Evolutionary conservation across 2,888 invertebrate species (phyloP).

Genomic region (Parthenolecanium corni): DNA sequence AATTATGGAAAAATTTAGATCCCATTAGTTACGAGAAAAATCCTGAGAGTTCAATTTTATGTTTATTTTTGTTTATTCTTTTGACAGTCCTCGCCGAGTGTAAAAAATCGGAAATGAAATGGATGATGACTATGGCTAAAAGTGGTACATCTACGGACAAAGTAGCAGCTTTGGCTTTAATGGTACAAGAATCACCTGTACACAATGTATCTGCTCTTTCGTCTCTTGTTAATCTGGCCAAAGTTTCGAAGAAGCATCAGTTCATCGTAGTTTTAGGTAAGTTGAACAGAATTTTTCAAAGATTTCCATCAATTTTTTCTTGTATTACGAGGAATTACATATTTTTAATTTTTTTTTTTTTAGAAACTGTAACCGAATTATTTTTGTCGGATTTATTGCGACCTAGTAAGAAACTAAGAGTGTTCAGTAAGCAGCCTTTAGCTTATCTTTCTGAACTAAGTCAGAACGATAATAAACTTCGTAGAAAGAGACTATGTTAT

Average conservation of each 20-base stretch:
- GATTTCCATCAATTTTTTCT: conserved; percentile 7
- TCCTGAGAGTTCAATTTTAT: not conserved
- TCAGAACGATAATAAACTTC: conserved; percentile 50
- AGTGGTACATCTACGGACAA: conserved; percentile 76
- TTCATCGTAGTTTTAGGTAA: conserved; percentile 54
- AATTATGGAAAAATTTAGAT: too few relatives aligned
- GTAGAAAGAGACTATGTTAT: conserved; percentile 52
- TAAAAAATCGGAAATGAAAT: conserved; percentile 52
- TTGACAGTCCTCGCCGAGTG: not conserved
- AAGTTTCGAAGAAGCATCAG: conserved; percentile 64
- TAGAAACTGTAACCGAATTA: conserved; percentile 66
- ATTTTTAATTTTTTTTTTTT: conserved; percentile 30
- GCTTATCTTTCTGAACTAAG: conserved; percentile 47
- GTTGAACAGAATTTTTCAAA: conserved; percentile 26
- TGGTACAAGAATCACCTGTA: conserved; percentile 72
- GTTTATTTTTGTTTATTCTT: not conserved
- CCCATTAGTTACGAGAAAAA: not conserved
- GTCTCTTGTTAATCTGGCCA: conserved; percentile 61
- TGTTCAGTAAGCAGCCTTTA: conserved; percentile 54
- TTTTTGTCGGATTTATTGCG: conserved; percentile 59
- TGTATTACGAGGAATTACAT: not conserved
- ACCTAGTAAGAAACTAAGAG: conserved; percentile 51
- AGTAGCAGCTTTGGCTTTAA: conserved; percentile 69
- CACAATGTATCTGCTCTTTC: conserved; percentile 59
- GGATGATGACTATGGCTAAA: conserved; percentile 65